Percentiles rank a stretch among this genome's conserved stretches.
These are phyloP conservation scores for Brachylomia viminalis DNA, from an alignment of 2,888 invertebrate genomes.

Conservation along the genomic window DNA sequence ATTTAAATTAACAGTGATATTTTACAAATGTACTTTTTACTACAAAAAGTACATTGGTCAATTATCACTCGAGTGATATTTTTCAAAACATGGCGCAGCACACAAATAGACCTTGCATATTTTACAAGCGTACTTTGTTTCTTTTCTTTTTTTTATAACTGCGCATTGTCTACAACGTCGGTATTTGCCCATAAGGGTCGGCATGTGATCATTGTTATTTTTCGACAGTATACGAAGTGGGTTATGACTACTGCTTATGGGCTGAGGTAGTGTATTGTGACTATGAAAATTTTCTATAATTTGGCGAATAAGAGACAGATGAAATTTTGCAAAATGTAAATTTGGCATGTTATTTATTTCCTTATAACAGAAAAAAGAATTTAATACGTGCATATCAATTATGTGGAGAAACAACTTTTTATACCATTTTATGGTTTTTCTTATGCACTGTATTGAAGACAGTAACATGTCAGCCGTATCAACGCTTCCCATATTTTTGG, in stretches of 20 bases:
- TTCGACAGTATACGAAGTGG: conserved; percentile 41
- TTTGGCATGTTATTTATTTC: conserved; percentile 38
- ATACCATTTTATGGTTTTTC: conserved; percentile 52
- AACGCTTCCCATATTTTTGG: conserved; percentile 54
- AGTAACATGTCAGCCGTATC: conserved; percentile 59
- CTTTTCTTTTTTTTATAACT: conserved; percentile 41
- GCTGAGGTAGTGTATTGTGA: conserved; percentile 24
- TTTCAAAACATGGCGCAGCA: conserved; percentile 41
- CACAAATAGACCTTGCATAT: conserved; percentile 53
- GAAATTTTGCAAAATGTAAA: conserved; percentile 45
- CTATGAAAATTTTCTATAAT: conserved; percentile 47
- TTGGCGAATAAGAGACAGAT: conserved; percentile 44
- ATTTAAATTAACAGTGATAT: conserved; percentile 29
- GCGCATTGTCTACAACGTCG: conserved; percentile 49
- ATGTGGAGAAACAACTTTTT: conserved; percentile 54
- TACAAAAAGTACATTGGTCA: too few relatives aligned
- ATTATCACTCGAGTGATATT: conserved; percentile 28
- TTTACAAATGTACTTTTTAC: too few relatives aligned
- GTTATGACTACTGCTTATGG: conserved; percentile 37
- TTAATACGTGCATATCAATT: conserved; percentile 46
- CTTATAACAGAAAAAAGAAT: conserved; percentile 39
- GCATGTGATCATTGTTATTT: conserved; percentile 43
- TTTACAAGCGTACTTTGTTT: conserved; percentile 47
- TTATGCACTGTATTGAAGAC: conserved; percentile 49
- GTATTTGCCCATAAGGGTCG: conserved; percentile 40